Base-by-base conservation (phyloP, 2,888 invertebrate genomes). In the Trachelus stipa region DNA sequence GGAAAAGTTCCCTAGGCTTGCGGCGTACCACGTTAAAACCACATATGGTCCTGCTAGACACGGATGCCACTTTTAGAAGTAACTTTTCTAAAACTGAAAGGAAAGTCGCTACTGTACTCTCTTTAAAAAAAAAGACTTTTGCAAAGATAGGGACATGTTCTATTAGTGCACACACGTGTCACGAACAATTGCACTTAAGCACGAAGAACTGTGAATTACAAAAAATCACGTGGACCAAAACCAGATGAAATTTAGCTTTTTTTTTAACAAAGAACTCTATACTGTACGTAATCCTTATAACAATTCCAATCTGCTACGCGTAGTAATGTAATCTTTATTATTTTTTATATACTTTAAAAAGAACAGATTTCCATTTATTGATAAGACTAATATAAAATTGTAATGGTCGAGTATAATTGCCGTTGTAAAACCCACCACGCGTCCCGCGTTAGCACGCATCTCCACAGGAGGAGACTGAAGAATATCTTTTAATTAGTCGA, bases 351-450 rank as follows among this genome's bases (percentile, higher is more conserved):
- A 56, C 2, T 56, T 23, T 6, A 56, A 56, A 56, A 23, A 56
- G 2, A 79, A 75, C 73, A 83, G 86, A 88, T 88, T 80, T 78
- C 76, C 76, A 77, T 73, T 75, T 79, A 80, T 80, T 80, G 86
- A 87, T 87, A 87, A 86, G 77, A 79, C 80, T 82, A 82, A 86
- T 83, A 84, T 81, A 83, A 84, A 85, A 82, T 56, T 83, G 84
- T 81, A 87, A 86, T 88, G 87, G 88, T 83, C 84, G 37, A 84
- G 84, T 81, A 85, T 86, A 88, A 88, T 88, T 88, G 83, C 86
- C 77, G 81, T 82, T 83, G 83, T 85, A 84, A 86, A 86, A 79
- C 40, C 15, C 81, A 79, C 79, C 77, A 79, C 82, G 74, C 78
- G 76, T 78, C 81, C 34, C 82, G 86, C 85, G 84, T 86, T 85